These are phyloP conservation scores for Protobothrops flavoviridis DNA, from an alignment of 2,113 vertebrate species.

Conservation along the genomic window DNA sequence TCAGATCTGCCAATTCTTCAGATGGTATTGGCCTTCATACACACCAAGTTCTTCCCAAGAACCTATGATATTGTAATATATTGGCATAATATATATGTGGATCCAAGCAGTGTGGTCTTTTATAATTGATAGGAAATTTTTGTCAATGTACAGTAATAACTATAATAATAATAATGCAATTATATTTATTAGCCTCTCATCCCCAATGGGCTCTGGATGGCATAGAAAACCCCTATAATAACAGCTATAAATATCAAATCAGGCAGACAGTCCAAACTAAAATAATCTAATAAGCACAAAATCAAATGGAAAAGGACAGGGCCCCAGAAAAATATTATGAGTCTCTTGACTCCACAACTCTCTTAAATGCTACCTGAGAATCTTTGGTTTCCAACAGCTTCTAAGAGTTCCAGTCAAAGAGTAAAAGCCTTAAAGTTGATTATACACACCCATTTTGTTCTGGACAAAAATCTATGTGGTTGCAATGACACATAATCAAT, in stretches of 20 bases:
- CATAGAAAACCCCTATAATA: background rate
- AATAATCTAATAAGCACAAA: background rate
- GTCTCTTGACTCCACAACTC: background rate
- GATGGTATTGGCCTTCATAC: background rate
- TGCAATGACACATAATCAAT: background rate
- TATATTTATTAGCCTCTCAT: background rate
- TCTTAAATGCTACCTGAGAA: background rate
- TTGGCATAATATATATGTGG: background rate
- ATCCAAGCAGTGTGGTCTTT: background rate
- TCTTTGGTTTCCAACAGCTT: background rate
- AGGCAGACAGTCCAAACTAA: background rate
- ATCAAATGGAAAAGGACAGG: background rate
- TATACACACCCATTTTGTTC: background rate
- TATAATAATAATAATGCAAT: background rate
- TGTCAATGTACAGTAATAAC: background rate
- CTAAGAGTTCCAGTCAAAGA: background rate
- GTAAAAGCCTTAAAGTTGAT: background rate
- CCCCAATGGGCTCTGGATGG: background rate
- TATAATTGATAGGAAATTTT: background rate
- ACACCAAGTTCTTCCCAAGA: background rate
- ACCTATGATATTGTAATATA: background rate
- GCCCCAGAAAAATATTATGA: background rate
- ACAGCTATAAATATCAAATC: background rate
- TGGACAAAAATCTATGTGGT: background rate
- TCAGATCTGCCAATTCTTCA: background rate